A percentile compares a stretch with the other conserved stretches of the same genome.
Conservation (phyloP, 2,888 invertebrate species). For the Liopterus haemorrhoidalis region DNA sequence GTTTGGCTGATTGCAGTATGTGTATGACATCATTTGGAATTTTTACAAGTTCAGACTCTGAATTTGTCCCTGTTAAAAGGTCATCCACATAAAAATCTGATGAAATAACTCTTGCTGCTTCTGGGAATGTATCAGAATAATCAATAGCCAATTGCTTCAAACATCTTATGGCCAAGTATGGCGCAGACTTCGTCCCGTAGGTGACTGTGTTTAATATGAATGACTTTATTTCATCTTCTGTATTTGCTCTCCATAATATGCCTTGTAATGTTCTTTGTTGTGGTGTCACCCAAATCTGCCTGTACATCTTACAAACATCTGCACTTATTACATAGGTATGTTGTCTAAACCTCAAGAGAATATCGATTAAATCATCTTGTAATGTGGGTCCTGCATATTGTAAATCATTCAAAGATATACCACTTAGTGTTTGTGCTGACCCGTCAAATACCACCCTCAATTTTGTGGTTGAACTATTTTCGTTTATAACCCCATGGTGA, state of each 20-base stretch:
- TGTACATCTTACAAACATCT: constrained; percentile 34
- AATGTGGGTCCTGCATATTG: constrained; percentile 31
- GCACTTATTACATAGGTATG: constrained; percentile 29
- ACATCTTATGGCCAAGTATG: constrained; percentile 26
- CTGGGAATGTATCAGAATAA: constrained; percentile 20
- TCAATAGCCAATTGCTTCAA: constrained; percentile 23
- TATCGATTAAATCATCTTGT: constrained; percentile 29
- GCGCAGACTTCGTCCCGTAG: constrained; percentile 26
- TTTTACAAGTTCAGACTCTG: constrained; percentile 2
- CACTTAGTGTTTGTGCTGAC: constrained; percentile 23
- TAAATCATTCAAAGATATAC: constrained; percentile 29
- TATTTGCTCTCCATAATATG: constrained; percentile 26
- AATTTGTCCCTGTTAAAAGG: constrained; percentile 4
- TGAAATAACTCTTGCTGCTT: constrained; percentile 10
- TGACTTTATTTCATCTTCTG: constrained; percentile 13
- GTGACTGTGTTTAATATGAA: constrained; percentile 27
- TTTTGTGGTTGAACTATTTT: too few relatives aligned
- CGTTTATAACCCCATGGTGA: too few relatives aligned
- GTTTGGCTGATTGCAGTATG: too few relatives aligned
- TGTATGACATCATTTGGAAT: too few relatives aligned
- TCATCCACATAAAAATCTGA: constrained; percentile 17
- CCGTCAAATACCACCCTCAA: too few relatives aligned
- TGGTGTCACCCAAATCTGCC: constrained; percentile 29
- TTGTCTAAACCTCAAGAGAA: constrained; percentile 32
- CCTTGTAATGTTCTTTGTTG: constrained; percentile 27